phyloP scores from a whole-genome alignment of 2,797 vertebrate species.

The Rousettus madagascariensis region DNA sequence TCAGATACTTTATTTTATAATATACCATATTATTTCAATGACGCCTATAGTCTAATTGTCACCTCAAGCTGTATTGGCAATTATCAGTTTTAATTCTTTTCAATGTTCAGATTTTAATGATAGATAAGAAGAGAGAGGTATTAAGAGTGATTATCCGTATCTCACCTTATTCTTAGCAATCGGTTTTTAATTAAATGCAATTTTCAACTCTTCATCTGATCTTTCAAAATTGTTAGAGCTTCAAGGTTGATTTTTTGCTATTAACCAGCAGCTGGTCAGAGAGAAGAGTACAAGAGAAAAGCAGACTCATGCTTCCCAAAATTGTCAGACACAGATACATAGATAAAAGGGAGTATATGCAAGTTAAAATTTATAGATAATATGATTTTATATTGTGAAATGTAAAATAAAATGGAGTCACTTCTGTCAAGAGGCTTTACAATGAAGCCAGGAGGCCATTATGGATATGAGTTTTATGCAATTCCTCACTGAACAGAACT shows the following conservation, averaged over 20 bases:
- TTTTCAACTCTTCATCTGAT: constrained; percentile 5
- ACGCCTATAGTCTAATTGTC: background rate
- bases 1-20: background rate
- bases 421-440: background rate
- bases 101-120: background rate
- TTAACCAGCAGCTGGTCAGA: background rate
- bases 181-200: constrained; percentile 52
- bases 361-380: background rate
- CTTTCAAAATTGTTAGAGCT: background rate
- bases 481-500: background rate
- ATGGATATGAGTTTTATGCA: background rate
- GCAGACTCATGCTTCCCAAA: background rate
- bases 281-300: background rate
- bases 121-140: background rate
- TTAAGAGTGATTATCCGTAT: constrained; percentile 25
- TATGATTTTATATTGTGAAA: background rate
- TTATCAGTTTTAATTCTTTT: constrained; percentile 48
- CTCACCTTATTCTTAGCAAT: background rate
- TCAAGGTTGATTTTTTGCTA: background rate
- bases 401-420: background rate
- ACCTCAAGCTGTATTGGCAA: background rate
- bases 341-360: background rate
- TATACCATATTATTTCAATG: background rate
- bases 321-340: background rate
- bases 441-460: background rate